Evolutionary conservation across 2,888 invertebrate genomes (phyloP).

Genomic region (Disparrhopalites patrizii): DNA sequence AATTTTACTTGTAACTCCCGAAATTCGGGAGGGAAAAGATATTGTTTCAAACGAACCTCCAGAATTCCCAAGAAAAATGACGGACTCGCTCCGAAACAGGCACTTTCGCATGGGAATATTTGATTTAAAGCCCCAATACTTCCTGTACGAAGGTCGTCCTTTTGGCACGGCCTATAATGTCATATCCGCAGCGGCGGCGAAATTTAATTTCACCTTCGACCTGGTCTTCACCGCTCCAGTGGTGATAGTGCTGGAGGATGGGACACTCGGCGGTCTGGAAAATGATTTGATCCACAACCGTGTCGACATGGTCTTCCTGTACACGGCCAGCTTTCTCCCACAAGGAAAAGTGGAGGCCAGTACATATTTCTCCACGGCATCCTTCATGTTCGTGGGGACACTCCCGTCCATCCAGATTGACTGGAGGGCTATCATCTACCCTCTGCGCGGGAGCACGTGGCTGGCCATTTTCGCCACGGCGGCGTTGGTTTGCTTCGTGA

Average conservation of each 20-base stretch:
- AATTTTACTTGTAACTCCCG: too few species aligned
- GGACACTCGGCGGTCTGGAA: background rate
- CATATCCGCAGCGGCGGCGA: background rate
- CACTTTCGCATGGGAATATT: background rate
- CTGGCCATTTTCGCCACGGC: background rate
- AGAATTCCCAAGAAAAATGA: background rate
- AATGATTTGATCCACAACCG: conserved; percentile 5
- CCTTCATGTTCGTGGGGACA: background rate
- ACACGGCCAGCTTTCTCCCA: background rate
- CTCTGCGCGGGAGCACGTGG: background rate
- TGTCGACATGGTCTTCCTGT: background rate
- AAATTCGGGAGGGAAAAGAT: background rate
- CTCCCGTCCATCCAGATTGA: background rate
- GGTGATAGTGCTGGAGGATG: background rate
- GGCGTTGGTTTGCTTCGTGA: background rate
- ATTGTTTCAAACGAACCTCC: background rate
- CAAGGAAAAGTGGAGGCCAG: background rate
- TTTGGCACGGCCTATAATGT: conserved; percentile 5
- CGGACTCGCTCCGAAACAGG: background rate
- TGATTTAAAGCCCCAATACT: conserved; percentile 8
- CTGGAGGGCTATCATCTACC: conserved; percentile 1
- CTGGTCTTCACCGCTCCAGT: background rate
- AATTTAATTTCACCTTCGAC: conserved; percentile 2
- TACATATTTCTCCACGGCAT: background rate
- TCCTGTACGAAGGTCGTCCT: background rate